Conservation (phyloP, 2,797 vertebrate genomes). For the Sebastiscus tertius region DNA sequence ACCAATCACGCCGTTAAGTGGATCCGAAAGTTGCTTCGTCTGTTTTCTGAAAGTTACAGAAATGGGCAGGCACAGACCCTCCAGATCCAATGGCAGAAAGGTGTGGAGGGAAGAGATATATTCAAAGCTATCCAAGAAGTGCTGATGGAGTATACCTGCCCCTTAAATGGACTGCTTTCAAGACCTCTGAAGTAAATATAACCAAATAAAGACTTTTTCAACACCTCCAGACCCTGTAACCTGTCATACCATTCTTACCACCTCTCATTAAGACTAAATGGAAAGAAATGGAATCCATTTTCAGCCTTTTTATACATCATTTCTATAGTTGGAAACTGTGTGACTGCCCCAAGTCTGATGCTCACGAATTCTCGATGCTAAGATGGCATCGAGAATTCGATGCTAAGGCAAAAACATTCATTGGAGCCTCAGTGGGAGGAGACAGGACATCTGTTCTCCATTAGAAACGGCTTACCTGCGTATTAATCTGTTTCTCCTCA, state of each 20-base stretch:
- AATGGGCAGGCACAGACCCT: neutral
- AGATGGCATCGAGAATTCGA: too few relatives aligned
- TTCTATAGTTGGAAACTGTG: neutral
- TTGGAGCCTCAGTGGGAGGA: slow-evolving; percentile 85
- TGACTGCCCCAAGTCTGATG: neutral
- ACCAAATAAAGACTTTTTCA: neutral
- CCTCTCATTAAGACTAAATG: neutral
- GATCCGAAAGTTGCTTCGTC: too few relatives aligned
- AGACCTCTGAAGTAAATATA: neutral
- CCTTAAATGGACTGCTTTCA: neutral
- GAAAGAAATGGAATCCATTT: neutral
- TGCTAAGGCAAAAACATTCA: slow-evolving; percentile 62
- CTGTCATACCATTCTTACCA: neutral
- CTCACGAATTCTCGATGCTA: neutral
- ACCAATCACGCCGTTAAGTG: too few relatives aligned
- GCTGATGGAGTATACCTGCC: neutral
- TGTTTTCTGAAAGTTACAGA: neutral
- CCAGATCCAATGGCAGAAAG: neutral
- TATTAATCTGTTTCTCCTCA: slow-evolving; percentile 99
- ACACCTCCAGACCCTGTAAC: neutral
- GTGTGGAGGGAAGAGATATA: neutral
- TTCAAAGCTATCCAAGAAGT: neutral
- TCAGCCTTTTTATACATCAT: neutral
- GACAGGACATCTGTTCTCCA: slow-evolving; percentile 79
- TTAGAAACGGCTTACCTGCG: slow-evolving; percentile 96